Conservation (phyloP, 2,797 vertebrate species). For the Parauchenoglanis ngamensis region DNA sequence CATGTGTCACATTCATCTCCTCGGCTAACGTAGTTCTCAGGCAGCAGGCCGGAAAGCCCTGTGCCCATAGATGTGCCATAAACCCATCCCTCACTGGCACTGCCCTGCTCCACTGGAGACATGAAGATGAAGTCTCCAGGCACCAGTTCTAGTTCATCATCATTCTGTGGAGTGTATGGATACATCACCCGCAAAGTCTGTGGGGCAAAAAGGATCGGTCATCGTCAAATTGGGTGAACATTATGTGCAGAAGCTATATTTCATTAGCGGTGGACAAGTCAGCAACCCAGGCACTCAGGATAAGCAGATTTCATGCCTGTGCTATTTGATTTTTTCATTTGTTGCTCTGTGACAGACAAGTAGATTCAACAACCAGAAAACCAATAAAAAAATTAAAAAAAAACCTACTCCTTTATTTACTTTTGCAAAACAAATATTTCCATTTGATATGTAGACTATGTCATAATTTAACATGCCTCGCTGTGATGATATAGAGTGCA, state of each 20-base stretch:
- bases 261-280: background rate
- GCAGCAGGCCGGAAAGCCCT: slow-evolving; percentile 90
- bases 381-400: background rate
- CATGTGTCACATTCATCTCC: slow-evolving; percentile 95
- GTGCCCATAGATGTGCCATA: slow-evolving; percentile 89
- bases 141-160: slow-evolving; percentile 92
- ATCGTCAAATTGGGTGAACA: background rate
- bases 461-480: background rate
- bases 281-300: background rate
- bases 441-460: background rate
- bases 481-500: background rate
- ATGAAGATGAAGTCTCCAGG: slow-evolving; percentile 96
- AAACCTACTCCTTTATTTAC: background rate
- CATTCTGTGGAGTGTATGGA: slow-evolving; percentile 93
- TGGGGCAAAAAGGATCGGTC: background rate
- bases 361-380: background rate
- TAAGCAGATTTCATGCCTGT: background rate
- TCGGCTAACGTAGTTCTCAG: slow-evolving; percentile 93
- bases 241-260: background rate
- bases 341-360: background rate
- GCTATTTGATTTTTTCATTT: background rate
- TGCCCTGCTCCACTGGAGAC: slow-evolving; percentile 89
- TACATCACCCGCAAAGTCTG: slow-evolving; percentile 97
- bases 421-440: background rate
- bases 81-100: slow-evolving; percentile 95